Evolutionary conservation across 2,113 vertebrate species (phyloP), one percentile per base, ranked within the genome.

Genomic region (Burhinus bistriatus): DNA sequence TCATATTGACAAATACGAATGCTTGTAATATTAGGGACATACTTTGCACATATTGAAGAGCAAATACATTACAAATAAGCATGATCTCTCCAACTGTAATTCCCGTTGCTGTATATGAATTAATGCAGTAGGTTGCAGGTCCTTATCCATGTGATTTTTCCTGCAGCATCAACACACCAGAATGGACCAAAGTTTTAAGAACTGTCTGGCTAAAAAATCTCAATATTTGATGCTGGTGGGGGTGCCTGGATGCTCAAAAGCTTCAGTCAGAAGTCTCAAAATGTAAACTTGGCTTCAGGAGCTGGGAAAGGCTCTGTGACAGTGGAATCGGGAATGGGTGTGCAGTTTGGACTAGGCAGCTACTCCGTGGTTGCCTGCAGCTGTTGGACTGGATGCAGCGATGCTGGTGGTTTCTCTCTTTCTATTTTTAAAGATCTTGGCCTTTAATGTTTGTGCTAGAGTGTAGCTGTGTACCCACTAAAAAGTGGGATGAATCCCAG

Each of bases 361-460:
- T 84, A 3, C 29, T 75, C 57, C 2, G 4, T 10, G 26, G 15
- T 11, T 64, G 64, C n/a, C 61, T 61, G 47, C 47, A 85, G 65
- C 65, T 89, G 23, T 47, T 87, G 73, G 61, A 18, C 34, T 27
- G 21, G 27, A 79, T 64, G 58, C 29, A 64, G 84, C 14, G 18
- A 36, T 23, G 49, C 36, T 88, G 54, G n/a, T 86, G 51, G 29
- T 58, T 57, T 51, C 23, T 66, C 13, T 20, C 66, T 77, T 96
- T 86, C 85, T 92, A 59, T 94, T 90, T 95, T 94, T 90, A 83
- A 94, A 61, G 34, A 54, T 77, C 79, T 81, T 66, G 55, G 62
- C 68, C 85, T 85, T 88, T 78, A 88, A 62, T 83, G 38, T 93
- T 92, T 88, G 64, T 55, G 18, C 51, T 94, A 38, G 59, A 86